phyloP scores from a whole-genome alignment of 2,888 invertebrate genomes.

The Formica aserva region DNA sequence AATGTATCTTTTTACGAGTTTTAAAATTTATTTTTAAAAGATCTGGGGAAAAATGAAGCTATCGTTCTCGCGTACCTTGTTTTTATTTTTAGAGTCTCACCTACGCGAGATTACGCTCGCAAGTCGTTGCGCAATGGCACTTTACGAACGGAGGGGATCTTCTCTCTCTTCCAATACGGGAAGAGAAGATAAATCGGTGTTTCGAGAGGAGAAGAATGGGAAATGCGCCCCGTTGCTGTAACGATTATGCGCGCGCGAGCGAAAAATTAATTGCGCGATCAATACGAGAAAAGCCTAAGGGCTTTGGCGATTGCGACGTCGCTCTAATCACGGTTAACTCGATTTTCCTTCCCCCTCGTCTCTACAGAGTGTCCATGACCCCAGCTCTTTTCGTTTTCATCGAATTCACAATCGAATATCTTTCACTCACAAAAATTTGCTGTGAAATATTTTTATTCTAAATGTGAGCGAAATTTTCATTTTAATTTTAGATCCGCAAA shows the following conservation, averaged over 20 bases:
- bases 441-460: neutral
- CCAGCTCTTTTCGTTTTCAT: neutral
- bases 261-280: constrained; percentile 45
- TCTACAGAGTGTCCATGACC: neutral
- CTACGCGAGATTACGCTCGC: constrained; percentile 34
- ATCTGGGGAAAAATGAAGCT: neutral
- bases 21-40: constrained; percentile 7
- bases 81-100: constrained; percentile 33
- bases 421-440: neutral
- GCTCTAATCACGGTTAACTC: constrained; percentile 13
- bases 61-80: constrained; percentile 5
- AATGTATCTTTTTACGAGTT: neutral
- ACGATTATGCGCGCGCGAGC: constrained; percentile 21
- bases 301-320: constrained; percentile 1
- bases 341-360: constrained; percentile 7
- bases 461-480: neutral
- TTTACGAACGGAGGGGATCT: neutral
- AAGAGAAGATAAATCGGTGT: neutral
- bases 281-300: constrained; percentile 27
- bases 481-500: neutral
- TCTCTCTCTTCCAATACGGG: neutral
- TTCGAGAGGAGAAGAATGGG: neutral
- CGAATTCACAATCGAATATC: neutral
- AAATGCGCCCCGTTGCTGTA: neutral
- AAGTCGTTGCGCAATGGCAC: constrained; percentile 25